Evolutionary conservation across 2,888 invertebrate species (phyloP).

Genomic region (Perizoma flavofasciatum): DNA sequence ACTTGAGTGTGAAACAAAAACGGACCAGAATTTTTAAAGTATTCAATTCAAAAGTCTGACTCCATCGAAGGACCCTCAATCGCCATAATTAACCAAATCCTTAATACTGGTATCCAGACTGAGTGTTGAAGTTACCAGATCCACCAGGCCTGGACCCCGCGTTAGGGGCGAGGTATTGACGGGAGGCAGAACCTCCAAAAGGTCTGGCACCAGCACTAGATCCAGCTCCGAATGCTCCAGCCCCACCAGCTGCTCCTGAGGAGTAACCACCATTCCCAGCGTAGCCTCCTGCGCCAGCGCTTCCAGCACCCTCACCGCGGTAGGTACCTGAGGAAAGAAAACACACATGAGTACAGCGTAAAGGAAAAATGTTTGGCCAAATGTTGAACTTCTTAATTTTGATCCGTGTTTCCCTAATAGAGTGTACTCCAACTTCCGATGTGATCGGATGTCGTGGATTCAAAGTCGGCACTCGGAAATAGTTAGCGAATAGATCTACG

Average conservation of each 20-base stretch:
- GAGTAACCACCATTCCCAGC: slow-evolving; percentile 15
- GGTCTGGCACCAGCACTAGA: slow-evolving; percentile 3
- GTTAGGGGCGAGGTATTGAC: slow-evolving; percentile 75
- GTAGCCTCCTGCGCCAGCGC: slow-evolving; percentile 35
- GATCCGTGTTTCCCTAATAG: no score
- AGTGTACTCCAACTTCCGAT: no score
- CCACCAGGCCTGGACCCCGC: slow-evolving; percentile 68
- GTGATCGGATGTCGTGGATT: no score
- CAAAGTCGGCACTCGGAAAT: no score
- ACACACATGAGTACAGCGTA: no score
- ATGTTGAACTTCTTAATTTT: no score
- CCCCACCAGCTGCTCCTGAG: slow-evolving; percentile 31
- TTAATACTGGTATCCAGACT: slow-evolving; percentile 76
- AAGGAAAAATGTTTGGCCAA: no score
- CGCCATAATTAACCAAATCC: slow-evolving; percentile 29
- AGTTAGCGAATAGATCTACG: no score
- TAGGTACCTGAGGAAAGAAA: slow-evolving; percentile 63
- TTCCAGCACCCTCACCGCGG: slow-evolving; percentile 72
- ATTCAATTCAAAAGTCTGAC: slow-evolving; percentile 25
- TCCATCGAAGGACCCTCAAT: slow-evolving; percentile 42
- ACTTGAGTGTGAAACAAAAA: no score
- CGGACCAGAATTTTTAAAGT: no score
- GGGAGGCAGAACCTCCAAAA: slow-evolving; percentile 60
- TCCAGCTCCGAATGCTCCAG: slow-evolving; percentile 37
- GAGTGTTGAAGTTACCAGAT: slow-evolving; percentile 75